Percentiles rank a stretch among this genome's conserved stretches.
Evolutionary conservation across 2,113 vertebrate species (phyloP).

Genomic region (Psammodynastes pulverulentus): DNA sequence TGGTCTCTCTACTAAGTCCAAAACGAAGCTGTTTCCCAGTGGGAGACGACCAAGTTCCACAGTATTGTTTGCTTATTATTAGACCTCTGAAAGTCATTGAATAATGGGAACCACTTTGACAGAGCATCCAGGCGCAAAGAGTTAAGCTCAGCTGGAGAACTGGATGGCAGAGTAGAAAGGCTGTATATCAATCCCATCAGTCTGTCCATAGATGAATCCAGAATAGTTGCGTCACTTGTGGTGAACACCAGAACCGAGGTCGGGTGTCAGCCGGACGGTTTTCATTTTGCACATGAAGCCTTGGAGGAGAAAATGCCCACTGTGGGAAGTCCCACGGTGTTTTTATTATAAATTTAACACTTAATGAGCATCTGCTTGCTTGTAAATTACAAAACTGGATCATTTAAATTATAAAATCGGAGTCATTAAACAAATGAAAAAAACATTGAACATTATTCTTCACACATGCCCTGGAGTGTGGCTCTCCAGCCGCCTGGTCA

Average conservation of each 20-base stretch:
- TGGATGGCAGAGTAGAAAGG: neutral
- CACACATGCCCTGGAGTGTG: conserved; percentile 17
- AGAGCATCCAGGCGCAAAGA: neutral
- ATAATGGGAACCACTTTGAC: neutral
- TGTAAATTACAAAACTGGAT: neutral
- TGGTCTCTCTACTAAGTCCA: neutral
- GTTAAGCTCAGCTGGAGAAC: neutral
- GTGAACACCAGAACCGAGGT: neutral
- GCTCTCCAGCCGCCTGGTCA: conserved; percentile 49
- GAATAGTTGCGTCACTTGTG: neutral
- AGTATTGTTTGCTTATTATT: neutral
- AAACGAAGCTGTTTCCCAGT: neutral
- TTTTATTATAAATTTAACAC: neutral
- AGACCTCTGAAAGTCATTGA: neutral
- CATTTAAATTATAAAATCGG: neutral
- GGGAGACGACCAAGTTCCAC: neutral
- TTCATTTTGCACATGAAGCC: conserved; percentile 20
- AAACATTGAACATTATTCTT: conserved; percentile 35
- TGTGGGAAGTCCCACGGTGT: conserved; percentile 16
- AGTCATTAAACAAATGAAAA: conserved; percentile 14
- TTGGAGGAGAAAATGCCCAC: conserved; percentile 39
- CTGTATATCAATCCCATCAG: neutral
- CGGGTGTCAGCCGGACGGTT: neutral
- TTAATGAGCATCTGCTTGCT: conserved; percentile 13
- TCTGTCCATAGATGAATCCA: neutral